These are phyloP conservation scores for Coelopa frigida DNA, from an alignment of 1,140 invertebrate genomes.

Conservation along the genomic window DNA sequence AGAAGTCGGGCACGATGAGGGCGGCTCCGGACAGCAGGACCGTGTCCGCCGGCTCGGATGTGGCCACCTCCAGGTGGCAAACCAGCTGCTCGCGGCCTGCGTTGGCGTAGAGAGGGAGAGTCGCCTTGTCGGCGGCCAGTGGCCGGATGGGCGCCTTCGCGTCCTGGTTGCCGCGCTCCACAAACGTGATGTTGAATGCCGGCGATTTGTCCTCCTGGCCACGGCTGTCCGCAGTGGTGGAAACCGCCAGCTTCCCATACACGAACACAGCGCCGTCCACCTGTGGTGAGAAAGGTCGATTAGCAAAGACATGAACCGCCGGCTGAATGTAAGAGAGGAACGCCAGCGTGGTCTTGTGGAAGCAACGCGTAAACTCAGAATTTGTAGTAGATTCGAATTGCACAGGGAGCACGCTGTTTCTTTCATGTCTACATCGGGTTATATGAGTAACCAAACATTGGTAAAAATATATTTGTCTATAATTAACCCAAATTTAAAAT, in stretches of 20 bases:
- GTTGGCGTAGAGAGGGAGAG: slow-evolving; percentile 30
- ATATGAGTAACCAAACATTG: too few species aligned
- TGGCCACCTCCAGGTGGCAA: slow-evolving; percentile 27
- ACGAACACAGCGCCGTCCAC: slow-evolving; percentile 18
- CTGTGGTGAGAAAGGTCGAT: slow-evolving; percentile 7
- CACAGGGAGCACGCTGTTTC: too few species aligned
- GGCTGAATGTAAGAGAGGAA: background rate
- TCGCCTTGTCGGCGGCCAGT: background rate
- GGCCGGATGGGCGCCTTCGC: too few species aligned
- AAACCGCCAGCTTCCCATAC: slow-evolving; percentile 10
- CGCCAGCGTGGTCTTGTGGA: too few species aligned
- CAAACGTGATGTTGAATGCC: slow-evolving; percentile 9
- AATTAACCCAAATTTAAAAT: too few species aligned
- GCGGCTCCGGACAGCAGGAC: slow-evolving; percentile 37
- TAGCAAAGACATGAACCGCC: slow-evolving; percentile 1
- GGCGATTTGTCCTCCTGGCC: slow-evolving; percentile 10
- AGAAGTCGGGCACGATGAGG: slow-evolving; percentile 35
- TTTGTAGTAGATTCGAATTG: slow-evolving; percentile 3
- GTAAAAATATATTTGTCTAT: too few species aligned
- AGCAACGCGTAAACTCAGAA: too few species aligned
- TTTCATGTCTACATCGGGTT: too few species aligned
- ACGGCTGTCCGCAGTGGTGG: background rate
- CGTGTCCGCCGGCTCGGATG: slow-evolving; percentile 18
- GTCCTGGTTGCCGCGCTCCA: too few species aligned
- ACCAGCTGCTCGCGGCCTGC: slow-evolving; percentile 28